Conservation (phyloP, 1,140 invertebrate genomes). For the Tetragnatha versicolor region DNA sequence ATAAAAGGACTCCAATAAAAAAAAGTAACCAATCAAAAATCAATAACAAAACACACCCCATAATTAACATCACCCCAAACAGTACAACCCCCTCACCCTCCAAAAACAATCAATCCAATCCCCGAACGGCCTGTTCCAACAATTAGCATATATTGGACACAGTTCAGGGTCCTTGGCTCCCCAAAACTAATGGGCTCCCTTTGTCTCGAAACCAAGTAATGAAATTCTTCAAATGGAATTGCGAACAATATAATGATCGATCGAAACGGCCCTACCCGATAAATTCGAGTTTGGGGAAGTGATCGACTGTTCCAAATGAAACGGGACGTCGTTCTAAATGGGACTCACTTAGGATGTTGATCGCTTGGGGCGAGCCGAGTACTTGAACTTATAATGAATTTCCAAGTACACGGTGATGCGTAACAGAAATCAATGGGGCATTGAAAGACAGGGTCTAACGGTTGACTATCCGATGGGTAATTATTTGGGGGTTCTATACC, state of each 20-base stretch:
- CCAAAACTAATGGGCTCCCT: neutral
- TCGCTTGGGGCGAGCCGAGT: neutral
- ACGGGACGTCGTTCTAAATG: slow-evolving; percentile 6
- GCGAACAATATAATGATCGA: neutral
- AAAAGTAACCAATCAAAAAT: too few species aligned
- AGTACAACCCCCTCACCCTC: neutral
- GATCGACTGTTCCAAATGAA: slow-evolving; percentile 1
- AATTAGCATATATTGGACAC: neutral
- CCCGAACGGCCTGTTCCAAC: neutral
- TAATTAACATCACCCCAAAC: too few species aligned
- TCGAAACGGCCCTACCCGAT: neutral
- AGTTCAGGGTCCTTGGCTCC: neutral
- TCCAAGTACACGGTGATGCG: neutral
- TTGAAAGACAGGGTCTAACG: too few species aligned
- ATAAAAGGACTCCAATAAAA: too few species aligned
- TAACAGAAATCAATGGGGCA: slow-evolving; percentile 15
- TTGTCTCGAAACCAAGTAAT: neutral
- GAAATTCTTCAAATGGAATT: neutral
- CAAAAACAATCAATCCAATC: neutral
- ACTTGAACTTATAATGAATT: slow-evolving; percentile 13
- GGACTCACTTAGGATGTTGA: neutral
- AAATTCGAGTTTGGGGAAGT: neutral
- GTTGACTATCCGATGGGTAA: too few species aligned
- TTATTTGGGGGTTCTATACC: too few species aligned
- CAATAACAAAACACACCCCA: too few species aligned